These are phyloP conservation scores for Amorpha juglandis DNA, from an alignment of 2,888 invertebrate genomes.

Conservation along the genomic window DNA sequence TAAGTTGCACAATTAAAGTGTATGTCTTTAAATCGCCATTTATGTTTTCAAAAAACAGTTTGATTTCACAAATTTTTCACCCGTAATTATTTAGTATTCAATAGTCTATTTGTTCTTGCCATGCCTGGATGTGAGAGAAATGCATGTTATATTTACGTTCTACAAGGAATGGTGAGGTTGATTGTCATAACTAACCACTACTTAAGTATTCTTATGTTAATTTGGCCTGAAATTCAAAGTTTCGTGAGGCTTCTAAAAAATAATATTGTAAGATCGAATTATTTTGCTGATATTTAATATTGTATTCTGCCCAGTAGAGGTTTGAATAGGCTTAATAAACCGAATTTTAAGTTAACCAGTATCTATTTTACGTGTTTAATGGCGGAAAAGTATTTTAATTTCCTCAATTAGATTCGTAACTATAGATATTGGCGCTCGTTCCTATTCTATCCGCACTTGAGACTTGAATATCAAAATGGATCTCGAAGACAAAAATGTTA, in stretches of 20 bases:
- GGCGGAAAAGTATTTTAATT: background rate
- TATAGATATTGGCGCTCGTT: slow-evolving; percentile 48
- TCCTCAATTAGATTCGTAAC: slow-evolving; percentile 26
- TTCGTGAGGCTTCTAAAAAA: slow-evolving; percentile 9
- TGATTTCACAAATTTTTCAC: background rate
- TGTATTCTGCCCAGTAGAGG: background rate
- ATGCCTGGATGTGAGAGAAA: background rate
- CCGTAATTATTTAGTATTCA: background rate
- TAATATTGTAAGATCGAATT: slow-evolving; percentile 2
- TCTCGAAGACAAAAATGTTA: slow-evolving; percentile 70
- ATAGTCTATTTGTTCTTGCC: slow-evolving; percentile 3
- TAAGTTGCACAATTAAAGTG: slow-evolving; percentile 4
- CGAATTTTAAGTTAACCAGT: slow-evolving; percentile 2
- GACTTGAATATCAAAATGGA: slow-evolving; percentile 62
- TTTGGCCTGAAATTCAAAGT: background rate
- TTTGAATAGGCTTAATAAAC: background rate
- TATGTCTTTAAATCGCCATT: background rate
- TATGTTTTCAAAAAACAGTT: background rate
- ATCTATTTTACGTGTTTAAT: slow-evolving; percentile 8
- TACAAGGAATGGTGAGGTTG: background rate
- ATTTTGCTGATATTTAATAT: background rate
- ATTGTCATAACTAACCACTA: background rate
- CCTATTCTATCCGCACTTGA: slow-evolving; percentile 45
- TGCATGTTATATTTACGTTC: background rate
- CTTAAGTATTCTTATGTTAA: background rate